phyloP scores from a whole-genome alignment of 2,888 invertebrate genomes.

The Drosophila silvestris region DNA sequence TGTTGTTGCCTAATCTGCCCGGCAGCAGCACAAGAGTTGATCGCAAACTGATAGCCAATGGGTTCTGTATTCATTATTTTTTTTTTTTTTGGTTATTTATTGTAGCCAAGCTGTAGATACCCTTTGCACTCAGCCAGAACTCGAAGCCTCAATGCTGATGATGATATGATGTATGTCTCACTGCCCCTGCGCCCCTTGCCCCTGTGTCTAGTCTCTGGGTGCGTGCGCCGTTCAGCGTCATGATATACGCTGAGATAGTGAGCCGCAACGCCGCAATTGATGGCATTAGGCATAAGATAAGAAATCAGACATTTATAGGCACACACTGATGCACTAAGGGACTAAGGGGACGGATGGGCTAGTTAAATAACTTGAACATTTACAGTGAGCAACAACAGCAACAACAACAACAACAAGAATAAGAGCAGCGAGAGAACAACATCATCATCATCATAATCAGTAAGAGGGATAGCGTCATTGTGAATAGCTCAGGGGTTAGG shows the following conservation, averaged over 20 bases:
- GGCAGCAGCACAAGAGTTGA: conserved; percentile 55
- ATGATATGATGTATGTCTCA: conserved; percentile 57
- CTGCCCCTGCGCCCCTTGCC: conserved; percentile 10
- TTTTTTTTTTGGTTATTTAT: conserved; percentile 50
- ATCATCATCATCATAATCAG: conserved; percentile 33
- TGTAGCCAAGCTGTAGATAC: conserved; percentile 69
- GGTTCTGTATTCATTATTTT: conserved; percentile 22
- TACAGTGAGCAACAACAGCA: conserved; percentile 8
- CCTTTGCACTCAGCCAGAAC: conserved; percentile 38
- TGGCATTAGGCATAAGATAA: conserved; percentile 82
- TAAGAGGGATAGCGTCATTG: conserved; percentile 10
- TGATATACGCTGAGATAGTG: conserved; percentile 71
- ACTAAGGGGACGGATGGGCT: conserved; percentile 21
- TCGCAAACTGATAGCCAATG: conserved; percentile 68
- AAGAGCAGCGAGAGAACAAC: conserved; percentile 12
- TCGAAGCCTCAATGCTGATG: conserved; percentile 21
- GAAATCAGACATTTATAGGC: conserved; percentile 81
- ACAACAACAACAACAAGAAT: conserved; percentile 5
- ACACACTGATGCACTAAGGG: conserved; percentile 31
- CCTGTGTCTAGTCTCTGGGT: conserved; percentile 39
- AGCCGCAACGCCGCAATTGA: conserved; percentile 77
- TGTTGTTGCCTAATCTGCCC: conserved; percentile 58
- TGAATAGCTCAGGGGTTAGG: conserved; percentile 36
- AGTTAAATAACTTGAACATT: conserved; percentile 33
- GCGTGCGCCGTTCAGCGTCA: conserved; percentile 61